A percentile compares a stretch with the other conserved stretches of the same genome.
These are phyloP conservation scores for Ceriagrion tenellum DNA, from an alignment of 2,888 invertebrate genomes.

Conservation along the genomic window DNA sequence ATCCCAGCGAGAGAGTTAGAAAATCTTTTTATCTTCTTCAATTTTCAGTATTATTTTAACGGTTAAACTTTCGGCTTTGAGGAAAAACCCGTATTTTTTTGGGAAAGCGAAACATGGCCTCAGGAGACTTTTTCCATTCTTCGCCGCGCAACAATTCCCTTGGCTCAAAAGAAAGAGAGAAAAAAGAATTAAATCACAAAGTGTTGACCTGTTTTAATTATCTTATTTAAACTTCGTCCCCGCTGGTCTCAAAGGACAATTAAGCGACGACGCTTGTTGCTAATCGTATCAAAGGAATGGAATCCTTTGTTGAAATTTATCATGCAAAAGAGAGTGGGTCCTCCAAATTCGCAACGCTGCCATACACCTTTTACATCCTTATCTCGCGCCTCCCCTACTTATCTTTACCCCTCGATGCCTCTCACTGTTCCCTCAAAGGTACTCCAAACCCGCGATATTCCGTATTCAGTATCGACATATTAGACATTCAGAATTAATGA, in stretches of 20 bases:
- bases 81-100: too few species aligned
- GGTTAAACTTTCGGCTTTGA: too few species aligned
- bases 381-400: neutral
- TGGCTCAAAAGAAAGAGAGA: too few species aligned
- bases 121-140: too few species aligned
- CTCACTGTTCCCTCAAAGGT: neutral
- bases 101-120: too few species aligned
- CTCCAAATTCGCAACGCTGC: neutral
- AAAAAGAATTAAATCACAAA: neutral
- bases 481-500: too few species aligned
- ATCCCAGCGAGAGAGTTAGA: too few species aligned
- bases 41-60: too few species aligned
- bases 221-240: neutral
- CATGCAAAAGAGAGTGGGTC: neutral
- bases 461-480: too few species aligned
- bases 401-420: too few species aligned
- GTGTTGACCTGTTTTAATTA: neutral
- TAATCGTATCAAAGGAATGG: slow-evolving; percentile 18
- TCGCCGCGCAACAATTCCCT: too few species aligned
- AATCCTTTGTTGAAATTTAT: neutral
- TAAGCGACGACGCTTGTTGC: neutral
- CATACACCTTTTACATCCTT: neutral
- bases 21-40: too few species aligned
- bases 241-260: neutral
- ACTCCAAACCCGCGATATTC: neutral